phyloP scores from a whole-genome alignment of 2,888 invertebrate species.

The Noctuana brunneofusca region DNA sequence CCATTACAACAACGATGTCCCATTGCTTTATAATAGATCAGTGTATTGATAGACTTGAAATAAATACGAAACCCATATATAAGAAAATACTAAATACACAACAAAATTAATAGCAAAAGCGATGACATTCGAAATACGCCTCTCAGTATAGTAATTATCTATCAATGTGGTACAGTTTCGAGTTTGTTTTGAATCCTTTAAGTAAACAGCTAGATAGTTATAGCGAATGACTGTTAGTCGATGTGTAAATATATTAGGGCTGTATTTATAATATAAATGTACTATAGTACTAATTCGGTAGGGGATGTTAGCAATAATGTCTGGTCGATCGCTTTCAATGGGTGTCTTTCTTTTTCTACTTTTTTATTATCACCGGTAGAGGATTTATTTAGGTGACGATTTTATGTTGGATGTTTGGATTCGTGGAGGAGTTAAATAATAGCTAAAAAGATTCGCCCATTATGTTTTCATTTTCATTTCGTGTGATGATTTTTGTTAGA shows the following conservation, averaged over 20 bases:
- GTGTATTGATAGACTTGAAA: background rate
- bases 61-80: background rate
- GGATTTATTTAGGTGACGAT: slow-evolving; percentile 39
- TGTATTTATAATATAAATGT: slow-evolving; percentile 67
- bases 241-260: slow-evolving; percentile 71
- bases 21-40: too few relatives aligned
- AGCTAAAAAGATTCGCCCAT: too few relatives aligned
- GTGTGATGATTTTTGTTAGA: too few relatives aligned
- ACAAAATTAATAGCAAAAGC: slow-evolving; percentile 17
- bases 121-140: slow-evolving; percentile 15
- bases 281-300: slow-evolving; percentile 62
- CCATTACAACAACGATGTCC: background rate
- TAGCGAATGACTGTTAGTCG: slow-evolving; percentile 75
- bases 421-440: slow-evolving; percentile 20
- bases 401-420: slow-evolving; percentile 34
- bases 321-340: slow-evolving; percentile 67
- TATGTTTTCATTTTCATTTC: too few relatives aligned
- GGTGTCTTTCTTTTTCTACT: slow-evolving; percentile 41
- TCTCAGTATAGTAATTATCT: slow-evolving; percentile 13
- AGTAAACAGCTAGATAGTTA: slow-evolving; percentile 29
- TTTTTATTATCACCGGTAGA: slow-evolving; percentile 42
- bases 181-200: background rate
- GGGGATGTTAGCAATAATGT: slow-evolving; percentile 79
- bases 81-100: background rate
- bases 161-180: slow-evolving; percentile 8